Base-by-base conservation (phyloP, 2,888 invertebrate genomes). In the Petrolisthes cinctipes region DNA sequence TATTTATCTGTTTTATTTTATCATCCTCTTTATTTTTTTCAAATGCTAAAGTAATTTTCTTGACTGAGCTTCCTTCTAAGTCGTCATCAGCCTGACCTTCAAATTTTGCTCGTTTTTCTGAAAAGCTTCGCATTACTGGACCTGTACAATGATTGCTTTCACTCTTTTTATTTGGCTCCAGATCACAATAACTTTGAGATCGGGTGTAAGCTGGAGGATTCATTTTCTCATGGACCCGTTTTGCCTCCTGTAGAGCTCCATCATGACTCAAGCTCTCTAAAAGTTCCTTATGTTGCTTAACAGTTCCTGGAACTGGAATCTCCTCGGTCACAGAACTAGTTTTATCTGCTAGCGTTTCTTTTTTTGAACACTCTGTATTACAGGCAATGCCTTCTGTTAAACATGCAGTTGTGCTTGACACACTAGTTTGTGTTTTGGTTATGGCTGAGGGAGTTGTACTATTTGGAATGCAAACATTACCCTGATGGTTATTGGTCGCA, bases 91-190 rank as follows among this genome's bases (percentile, higher is more conserved):
- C 20, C 4, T 75, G 82, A 9, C 85, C 85, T 56, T 87, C 89
- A 83, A 85, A 87, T 51, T 89, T 90, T n/a, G 89, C 89, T 37
- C 86, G 79, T 80, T 90, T 90, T 73, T 90, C 89, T 14, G 89
- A 89, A 71, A 88, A 89, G 68, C 89, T 90, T 5, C 89, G 88
- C 53, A 80, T 81, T n/a, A 82, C 76, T 7, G 54, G 57, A 75
- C 83, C 61, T 51, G 56, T 23, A 57, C 57, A 68, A 54, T 23
- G 14, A 37, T 78, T 20, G 4, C n/a, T 68, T 5, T 23, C 54
- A 56, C 76, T 57, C 14, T 37, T n/a, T 56, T 81, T 81, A 7
- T 87, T 68, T 20, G 56, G 11, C 75, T 85, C 71, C 5, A 83
- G 68, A 56, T 75, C 82, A 82, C 85, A 80, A 57, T 80, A 82